Conservation (phyloP, 2,888 invertebrate species). For the Limnephilus marmoratus region DNA sequence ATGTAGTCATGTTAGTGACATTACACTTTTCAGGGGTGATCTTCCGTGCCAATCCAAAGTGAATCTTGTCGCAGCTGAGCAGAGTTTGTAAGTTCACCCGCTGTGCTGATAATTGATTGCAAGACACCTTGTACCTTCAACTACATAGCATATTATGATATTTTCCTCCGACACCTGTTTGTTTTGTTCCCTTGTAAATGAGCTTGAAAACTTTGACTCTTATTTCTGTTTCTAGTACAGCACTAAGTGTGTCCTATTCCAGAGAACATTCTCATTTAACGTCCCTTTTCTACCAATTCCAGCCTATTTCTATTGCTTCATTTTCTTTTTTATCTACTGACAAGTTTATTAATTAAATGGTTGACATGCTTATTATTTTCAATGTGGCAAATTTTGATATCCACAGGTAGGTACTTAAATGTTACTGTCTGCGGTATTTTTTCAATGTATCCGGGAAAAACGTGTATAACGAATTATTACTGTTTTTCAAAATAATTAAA, state of each 20-base stretch:
- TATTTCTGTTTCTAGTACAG: conserved; percentile 47
- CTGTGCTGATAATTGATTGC: conserved; percentile 54
- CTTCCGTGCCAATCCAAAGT: conserved; percentile 72
- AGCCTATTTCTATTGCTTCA: not conserved
- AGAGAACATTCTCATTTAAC: conserved; percentile 21
- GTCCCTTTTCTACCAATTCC: not conserved
- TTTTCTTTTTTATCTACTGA: not conserved
- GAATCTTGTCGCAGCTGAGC: conserved; percentile 70
- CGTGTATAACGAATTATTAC: not conserved
- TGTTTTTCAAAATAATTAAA: not conserved
- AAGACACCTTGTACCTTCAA: conserved; percentile 62
- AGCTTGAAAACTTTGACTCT: conserved; percentile 60
- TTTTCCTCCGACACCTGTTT: conserved; percentile 61
- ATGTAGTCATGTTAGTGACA: conserved; percentile 59
- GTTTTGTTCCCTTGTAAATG: conserved; percentile 63
- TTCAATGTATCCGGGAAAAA: not conserved
- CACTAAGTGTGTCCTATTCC: conserved; percentile 46
- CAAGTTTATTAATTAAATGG: not conserved
- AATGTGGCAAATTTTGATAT: not conserved
- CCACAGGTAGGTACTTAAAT: too few relatives aligned
- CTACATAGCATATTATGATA: conserved; percentile 50
- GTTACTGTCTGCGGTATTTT: not conserved
- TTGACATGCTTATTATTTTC: not conserved
- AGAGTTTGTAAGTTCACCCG: conserved; percentile 72
- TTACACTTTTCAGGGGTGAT: conserved; percentile 76